Evolutionary conservation across 2,113 vertebrate species (phyloP), one percentile per base, ranked within the genome.

Genomic region (Strix aluco): DNA sequence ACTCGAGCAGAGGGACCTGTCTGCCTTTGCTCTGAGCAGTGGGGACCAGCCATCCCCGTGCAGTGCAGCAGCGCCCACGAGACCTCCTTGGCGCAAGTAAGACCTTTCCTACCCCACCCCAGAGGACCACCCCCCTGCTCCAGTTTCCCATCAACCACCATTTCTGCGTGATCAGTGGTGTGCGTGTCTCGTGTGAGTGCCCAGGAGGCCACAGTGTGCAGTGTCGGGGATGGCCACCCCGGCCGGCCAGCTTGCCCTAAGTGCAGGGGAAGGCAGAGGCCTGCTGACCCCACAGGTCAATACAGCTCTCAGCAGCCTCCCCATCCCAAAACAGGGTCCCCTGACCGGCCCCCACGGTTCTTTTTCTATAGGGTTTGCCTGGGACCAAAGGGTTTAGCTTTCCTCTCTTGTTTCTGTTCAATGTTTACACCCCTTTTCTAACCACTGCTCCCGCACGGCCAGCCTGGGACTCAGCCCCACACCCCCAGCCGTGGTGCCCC

Each of bases 371-470:
- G 73, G 46, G 83, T 95, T 78, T 91, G 58, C 95, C 91, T 94
- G 96, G 98, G 97, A 98, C 98, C 98, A 98, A 97, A 91, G 98
- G 97, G 90, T 79, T 94, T 93, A 88, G 77, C 88, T 26, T 71
- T 81, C 67, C 91, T 89, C 90, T 97, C 96, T 92, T 1, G 1
- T 92, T 97, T 97, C 82, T 95, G 96, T 97, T 97, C 92, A 96
- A 59, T 97, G 95, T 98, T 97, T 97, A 97, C 97, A 96, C 79
- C 82, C 81, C 42, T 85, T 91, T 94, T 95, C 90, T 88, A 90
- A 69, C 44, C 5, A 11, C 91, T 81, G 69, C 89, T 94, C 89
- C 91, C 3, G 25, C 78, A 34, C 13, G 17, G 69, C 65, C 42
- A 29, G 75, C 66, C 46, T 54, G 88, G 59, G 63, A n/a, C 63